phyloP scores from a whole-genome alignment of 2,113 vertebrate species.

The Leptocoma aspasia region DNA sequence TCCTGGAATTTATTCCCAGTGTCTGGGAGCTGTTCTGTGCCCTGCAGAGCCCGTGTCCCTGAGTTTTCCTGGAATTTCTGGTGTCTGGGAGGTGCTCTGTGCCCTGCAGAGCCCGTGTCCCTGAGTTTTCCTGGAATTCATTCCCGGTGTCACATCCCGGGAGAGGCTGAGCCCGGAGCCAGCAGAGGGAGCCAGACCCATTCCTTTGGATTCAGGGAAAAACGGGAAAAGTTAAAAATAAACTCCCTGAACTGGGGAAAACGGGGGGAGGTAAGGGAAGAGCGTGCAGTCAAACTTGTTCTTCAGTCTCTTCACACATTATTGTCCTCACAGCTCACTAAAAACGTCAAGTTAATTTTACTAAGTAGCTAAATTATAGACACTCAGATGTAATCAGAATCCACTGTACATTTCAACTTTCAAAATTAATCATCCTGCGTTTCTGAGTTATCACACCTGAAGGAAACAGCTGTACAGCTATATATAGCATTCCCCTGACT shows the following conservation, averaged over 20 bases:
- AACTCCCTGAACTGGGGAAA: neutral
- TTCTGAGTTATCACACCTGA: conserved; percentile 56
- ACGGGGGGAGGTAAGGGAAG: neutral
- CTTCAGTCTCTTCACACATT: conserved; percentile 52
- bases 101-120: neutral
- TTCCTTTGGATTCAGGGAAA: neutral
- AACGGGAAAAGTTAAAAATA: conserved; percentile 48
- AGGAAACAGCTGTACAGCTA: conserved; percentile 57
- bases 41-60: neutral
- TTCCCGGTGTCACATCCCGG: neutral
- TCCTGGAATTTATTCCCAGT: neutral
- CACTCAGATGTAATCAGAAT: conserved; percentile 67
- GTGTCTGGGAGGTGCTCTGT: accelerated
- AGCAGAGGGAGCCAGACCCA: neutral
- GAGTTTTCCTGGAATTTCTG: neutral
- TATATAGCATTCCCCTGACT: neutral
- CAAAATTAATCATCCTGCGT: conserved; percentile 56
- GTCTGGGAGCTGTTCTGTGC: accelerated
- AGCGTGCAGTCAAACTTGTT: neutral
- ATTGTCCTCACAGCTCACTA: conserved; percentile 64
- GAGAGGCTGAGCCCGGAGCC: neutral
- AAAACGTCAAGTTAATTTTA: conserved; percentile 71
- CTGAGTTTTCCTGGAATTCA: accelerated
- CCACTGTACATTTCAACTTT: conserved; percentile 54
- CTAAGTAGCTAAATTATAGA: conserved; percentile 74